Percentiles rank a stretch among this genome's conserved stretches.
Conservation (phyloP, 2,113 vertebrate species). For the Symphodus melops region DNA sequence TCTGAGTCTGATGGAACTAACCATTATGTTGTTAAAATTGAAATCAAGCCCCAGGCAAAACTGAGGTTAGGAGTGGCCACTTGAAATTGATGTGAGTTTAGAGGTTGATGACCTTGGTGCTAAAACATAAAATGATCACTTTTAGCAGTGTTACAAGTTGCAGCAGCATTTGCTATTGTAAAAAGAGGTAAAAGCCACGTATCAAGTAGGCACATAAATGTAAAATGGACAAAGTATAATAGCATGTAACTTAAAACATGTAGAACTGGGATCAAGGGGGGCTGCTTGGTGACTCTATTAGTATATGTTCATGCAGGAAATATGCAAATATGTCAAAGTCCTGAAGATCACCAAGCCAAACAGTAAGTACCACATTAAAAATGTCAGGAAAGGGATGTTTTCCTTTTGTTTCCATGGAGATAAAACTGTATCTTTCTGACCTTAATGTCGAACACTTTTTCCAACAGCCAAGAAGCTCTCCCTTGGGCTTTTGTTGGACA, state of each 20-base stretch:
- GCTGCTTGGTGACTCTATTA: not conserved
- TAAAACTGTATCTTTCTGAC: constrained; percentile 11
- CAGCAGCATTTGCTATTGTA: not conserved
- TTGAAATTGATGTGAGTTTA: not conserved
- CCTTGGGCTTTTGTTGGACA: constrained; percentile 5
- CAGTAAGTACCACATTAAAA: too few species aligned
- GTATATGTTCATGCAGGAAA: too few species aligned
- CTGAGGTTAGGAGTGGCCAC: not conserved
- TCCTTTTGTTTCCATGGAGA: not conserved
- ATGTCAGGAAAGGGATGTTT: not conserved
- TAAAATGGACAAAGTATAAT: not conserved
- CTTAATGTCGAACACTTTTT: constrained; percentile 3
- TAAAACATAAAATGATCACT: not conserved
- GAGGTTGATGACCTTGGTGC: not conserved
- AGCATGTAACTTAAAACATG: too few species aligned
- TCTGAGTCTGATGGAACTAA: not conserved
- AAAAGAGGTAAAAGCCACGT: not conserved
- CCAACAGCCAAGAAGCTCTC: not conserved
- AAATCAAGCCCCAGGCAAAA: not conserved
- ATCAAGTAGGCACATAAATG: not conserved
- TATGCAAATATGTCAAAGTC: too few species aligned
- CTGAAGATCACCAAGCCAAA: too few species aligned
- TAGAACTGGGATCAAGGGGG: not conserved
- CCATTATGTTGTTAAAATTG: not conserved
- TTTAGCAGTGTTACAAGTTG: not conserved